A percentile compares a stretch with the other conserved stretches of the same genome.
These are phyloP conservation scores for Centropyge bicolor DNA, from an alignment of 2,797 vertebrate species.

Conservation along the genomic window DNA sequence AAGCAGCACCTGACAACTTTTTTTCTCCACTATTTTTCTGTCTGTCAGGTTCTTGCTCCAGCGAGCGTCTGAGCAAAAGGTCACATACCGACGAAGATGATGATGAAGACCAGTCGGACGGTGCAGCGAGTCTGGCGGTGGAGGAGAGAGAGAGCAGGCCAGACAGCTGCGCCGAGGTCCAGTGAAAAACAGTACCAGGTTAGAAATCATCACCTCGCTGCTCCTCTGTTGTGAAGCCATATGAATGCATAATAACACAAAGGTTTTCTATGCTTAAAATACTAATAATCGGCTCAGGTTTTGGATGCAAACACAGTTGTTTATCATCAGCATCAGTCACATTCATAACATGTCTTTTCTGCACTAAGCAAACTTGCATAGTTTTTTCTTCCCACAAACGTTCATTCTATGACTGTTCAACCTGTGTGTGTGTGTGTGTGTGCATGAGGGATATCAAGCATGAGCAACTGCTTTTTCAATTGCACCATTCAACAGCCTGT, in stretches of 20 bases:
- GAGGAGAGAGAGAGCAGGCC: constrained; percentile 81
- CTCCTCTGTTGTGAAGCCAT: fast-evolving
- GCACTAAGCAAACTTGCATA: constrained; percentile 20
- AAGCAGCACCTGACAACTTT: constrained; percentile 32
- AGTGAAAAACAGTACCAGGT: constrained; percentile 64
- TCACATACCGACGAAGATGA: constrained; percentile 79
- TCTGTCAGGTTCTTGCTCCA: constrained; percentile 66
- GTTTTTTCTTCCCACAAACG: not conserved
- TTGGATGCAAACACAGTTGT: not conserved
- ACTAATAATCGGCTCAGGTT: too few relatives aligned
- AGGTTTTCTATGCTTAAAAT: not conserved
- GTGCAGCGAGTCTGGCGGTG: constrained; percentile 57
- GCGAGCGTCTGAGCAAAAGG: constrained; percentile 87
- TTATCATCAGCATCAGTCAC: not conserved
- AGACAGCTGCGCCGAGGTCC: constrained; percentile 35
- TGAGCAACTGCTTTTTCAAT: constrained; percentile 52
- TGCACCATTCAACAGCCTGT: constrained; percentile 62
- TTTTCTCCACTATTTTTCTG: not conserved
- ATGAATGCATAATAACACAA: not conserved
- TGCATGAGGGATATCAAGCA: constrained; percentile 20
- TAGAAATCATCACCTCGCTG: constrained; percentile 10
- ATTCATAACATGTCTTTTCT: not conserved
- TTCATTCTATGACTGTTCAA: constrained; percentile 26
- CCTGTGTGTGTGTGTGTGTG: not conserved
- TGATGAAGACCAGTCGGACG: constrained; percentile 69